Percentiles rank a stretch among this genome's conserved stretches.
These are phyloP conservation scores for Drosophila neotestacea DNA, from an alignment of 2,888 invertebrate species.

Conservation along the genomic window DNA sequence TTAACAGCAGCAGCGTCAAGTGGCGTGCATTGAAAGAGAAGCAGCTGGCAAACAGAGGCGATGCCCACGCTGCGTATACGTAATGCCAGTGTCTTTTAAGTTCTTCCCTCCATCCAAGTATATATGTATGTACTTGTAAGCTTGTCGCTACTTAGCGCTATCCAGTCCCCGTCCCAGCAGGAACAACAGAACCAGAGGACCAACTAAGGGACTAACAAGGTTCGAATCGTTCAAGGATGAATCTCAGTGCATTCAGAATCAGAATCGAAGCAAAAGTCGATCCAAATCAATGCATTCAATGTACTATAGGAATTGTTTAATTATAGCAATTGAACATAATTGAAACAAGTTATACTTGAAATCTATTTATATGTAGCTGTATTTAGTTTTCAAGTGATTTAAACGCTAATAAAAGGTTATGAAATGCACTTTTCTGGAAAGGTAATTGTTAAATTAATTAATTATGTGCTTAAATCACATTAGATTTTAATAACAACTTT, in stretches of 20 bases:
- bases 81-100: constrained; percentile 37
- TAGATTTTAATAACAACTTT: too few relatives aligned
- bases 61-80: constrained; percentile 54
- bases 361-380: neutral
- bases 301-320: neutral
- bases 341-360: neutral
- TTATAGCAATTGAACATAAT: neutral
- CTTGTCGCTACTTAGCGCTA: constrained; percentile 63
- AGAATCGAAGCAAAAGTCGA: neutral
- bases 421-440: too few relatives aligned
- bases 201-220: neutral
- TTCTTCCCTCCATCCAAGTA: neutral
- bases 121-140: constrained; percentile 1
- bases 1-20: constrained; percentile 59
- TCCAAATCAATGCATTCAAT: neutral
- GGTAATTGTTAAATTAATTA: too few relatives aligned
- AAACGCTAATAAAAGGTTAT: neutral
- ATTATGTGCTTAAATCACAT: too few relatives aligned
- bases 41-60: constrained; percentile 32
- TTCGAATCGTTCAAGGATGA: constrained; percentile 16
- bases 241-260: neutral
- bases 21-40: constrained; percentile 57
- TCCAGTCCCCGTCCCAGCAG: constrained; percentile 31
- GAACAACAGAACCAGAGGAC: constrained; percentile 13
- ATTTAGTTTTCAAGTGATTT: neutral